Percentiles rank a stretch among this genome's conserved stretches.
These are phyloP conservation scores for Amazona vittata DNA, from an alignment of 2,113 vertebrate species.

Conservation along the genomic window DNA sequence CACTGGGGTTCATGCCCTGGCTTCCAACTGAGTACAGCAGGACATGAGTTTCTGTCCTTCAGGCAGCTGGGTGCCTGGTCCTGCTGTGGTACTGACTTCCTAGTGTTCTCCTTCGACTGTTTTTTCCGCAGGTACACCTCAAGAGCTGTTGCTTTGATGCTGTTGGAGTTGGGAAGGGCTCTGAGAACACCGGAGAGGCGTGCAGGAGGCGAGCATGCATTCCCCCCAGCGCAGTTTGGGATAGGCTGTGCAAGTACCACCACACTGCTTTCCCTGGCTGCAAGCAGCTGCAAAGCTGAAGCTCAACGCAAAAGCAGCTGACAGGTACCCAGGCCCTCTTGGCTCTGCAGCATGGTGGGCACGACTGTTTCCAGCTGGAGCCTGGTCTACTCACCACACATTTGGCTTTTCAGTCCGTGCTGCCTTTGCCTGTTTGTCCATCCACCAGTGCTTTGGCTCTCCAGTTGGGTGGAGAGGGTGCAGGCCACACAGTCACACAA, in stretches of 20 bases:
- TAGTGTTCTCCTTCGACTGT: background rate
- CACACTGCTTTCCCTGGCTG: accelerated
- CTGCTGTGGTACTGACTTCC: background rate
- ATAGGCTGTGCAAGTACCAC: background rate
- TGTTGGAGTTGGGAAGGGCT: background rate
- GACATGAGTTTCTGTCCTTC: background rate
- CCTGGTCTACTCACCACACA: accelerated
- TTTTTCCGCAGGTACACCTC: background rate
- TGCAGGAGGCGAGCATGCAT: background rate
- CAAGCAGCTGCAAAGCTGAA: accelerated
- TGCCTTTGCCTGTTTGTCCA: background rate
- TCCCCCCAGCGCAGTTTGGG: background rate
- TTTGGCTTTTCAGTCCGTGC: accelerated
- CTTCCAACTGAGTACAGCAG: background rate
- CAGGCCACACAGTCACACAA: accelerated
- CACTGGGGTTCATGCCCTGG: background rate
- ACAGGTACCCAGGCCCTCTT: background rate
- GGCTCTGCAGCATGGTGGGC: accelerated
- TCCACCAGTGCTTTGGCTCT: accelerated
- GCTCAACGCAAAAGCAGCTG: background rate
- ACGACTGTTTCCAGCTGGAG: accelerated
- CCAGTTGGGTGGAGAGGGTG: background rate
- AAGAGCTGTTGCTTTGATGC: background rate
- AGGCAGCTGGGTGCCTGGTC: background rate
- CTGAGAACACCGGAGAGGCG: background rate